Evolutionary conservation across 92 coral and sea anemone species (phyloP).

Genomic region (Plumapathes pennacea): DNA sequence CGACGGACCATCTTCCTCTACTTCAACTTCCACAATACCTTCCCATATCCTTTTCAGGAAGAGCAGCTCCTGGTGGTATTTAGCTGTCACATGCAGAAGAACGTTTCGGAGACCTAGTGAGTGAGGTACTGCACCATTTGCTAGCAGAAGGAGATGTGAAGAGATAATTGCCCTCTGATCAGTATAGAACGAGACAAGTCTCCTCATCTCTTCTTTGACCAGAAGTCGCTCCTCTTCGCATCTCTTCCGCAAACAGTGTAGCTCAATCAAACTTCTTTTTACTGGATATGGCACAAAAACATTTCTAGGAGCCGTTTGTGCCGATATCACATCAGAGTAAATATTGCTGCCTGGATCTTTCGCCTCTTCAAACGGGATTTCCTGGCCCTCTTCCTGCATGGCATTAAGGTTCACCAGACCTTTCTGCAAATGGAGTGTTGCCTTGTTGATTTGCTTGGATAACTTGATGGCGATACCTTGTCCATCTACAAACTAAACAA

Average conservation of each 20-base stretch:
- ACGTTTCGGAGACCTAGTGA: too few species aligned
- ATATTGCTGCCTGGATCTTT: conserved; percentile 30
- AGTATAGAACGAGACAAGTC: background rate
- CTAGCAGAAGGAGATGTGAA: too few species aligned
- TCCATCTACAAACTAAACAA: conserved; percentile 30
- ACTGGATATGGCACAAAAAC: conserved; percentile 21
- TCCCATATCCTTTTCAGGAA: too few species aligned
- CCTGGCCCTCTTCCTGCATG: background rate
- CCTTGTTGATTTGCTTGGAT: conserved; percentile 41
- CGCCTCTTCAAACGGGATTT: conserved; percentile 16
- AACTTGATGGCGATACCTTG: conserved; percentile 54
- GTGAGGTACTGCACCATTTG: too few species aligned
- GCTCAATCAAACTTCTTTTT: conserved; percentile 23
- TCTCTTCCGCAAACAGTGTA: conserved; percentile 24
- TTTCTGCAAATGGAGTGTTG: conserved; percentile 32
- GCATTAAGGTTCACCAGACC: conserved; percentile 13
- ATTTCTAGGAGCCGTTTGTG: too few species aligned
- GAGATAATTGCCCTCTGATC: too few species aligned
- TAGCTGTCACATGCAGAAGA: too few species aligned
- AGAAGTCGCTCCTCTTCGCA: conserved; percentile 38
- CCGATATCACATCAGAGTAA: conserved; percentile 3
- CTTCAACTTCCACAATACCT: too few species aligned
- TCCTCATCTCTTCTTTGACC: conserved; percentile 38
- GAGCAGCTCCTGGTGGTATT: too few species aligned
- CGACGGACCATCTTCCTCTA: too few species aligned